Percentiles rank a stretch among this genome's conserved stretches.
phyloP scores from a whole-genome alignment of 2,888 invertebrate species.

The Drosophila rubida region DNA sequence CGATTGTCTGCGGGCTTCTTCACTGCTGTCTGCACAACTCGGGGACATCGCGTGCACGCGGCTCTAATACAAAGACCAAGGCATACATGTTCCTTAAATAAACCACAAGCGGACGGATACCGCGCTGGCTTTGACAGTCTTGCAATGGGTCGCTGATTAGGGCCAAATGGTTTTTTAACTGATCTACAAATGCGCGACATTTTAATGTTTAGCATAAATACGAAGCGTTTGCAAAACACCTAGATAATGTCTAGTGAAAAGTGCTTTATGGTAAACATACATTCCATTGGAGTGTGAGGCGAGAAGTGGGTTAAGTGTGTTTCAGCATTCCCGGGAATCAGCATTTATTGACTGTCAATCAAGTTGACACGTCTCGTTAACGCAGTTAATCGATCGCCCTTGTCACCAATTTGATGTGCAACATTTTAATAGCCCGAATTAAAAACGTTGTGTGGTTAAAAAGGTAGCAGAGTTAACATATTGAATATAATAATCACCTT shows the following conservation, averaged over 20 bases:
- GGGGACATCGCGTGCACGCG: background rate
- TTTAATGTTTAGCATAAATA: background rate
- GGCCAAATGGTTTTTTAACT: slow-evolving; percentile 22
- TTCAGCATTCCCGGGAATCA: too few relatives aligned
- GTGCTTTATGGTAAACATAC: background rate
- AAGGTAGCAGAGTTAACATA: background rate
- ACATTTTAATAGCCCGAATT: slow-evolving; percentile 12
- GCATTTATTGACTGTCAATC: slow-evolving; percentile 25
- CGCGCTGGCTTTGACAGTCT: slow-evolving; percentile 36
- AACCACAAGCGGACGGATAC: slow-evolving; percentile 46
- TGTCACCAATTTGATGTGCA: slow-evolving; percentile 14
- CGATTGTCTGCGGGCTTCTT: slow-evolving; percentile 43
- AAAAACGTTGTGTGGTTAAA: background rate
- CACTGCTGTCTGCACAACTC: slow-evolving; percentile 16
- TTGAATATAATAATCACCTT: background rate
- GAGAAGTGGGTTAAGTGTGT: background rate
- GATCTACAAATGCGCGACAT: slow-evolving; percentile 12
- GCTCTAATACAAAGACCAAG: slow-evolving; percentile 37
- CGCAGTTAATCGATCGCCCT: slow-evolving; percentile 36
- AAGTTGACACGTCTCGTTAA: slow-evolving; percentile 39
- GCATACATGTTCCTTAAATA: slow-evolving; percentile 65
- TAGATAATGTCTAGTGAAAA: background rate
- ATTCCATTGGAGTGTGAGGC: background rate
- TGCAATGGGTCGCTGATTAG: slow-evolving; percentile 16
- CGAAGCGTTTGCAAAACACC: background rate